phyloP scores from a whole-genome alignment of 2,797 vertebrate genomes.

The Emydoidea blandingii region DNA sequence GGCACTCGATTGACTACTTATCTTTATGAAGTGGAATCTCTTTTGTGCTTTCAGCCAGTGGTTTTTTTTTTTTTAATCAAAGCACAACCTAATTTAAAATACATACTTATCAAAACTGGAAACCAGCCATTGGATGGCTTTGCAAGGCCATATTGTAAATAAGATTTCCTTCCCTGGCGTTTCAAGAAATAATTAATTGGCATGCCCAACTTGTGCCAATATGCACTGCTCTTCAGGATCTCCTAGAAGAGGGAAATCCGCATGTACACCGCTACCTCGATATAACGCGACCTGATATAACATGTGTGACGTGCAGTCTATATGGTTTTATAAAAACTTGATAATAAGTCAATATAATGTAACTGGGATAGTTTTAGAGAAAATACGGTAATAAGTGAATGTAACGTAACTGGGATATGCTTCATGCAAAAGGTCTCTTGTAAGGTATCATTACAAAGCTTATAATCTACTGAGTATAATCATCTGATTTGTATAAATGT shows the following conservation, averaged over 20 bases:
- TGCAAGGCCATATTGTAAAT: slow-evolving; percentile 22
- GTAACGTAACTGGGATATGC: too few species aligned
- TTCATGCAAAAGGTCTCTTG: too few species aligned
- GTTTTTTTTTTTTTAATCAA: slow-evolving; percentile 27
- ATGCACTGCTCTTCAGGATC: background rate
- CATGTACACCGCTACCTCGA: background rate
- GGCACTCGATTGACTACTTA: background rate
- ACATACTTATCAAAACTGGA: slow-evolving; percentile 1
- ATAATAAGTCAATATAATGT: too few species aligned
- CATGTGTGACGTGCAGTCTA: too few species aligned
- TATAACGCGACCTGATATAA: too few species aligned
- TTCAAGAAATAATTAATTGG: slow-evolving; percentile 20
- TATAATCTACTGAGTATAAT: too few species aligned
- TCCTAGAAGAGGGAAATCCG: background rate
- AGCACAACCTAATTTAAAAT: slow-evolving; percentile 27
- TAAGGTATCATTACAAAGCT: too few species aligned
- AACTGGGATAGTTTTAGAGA: too few species aligned
- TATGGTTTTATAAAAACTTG: too few species aligned
- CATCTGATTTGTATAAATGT: too few species aligned
- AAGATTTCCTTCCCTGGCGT: background rate
- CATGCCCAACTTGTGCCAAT: slow-evolving; percentile 21
- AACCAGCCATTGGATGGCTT: slow-evolving; percentile 6
- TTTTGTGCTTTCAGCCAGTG: background rate
- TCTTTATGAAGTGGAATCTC: background rate
- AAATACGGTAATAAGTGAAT: too few species aligned